phyloP scores from a whole-genome alignment of 2,888 invertebrate genomes.

The Incurvaria masculella region DNA sequence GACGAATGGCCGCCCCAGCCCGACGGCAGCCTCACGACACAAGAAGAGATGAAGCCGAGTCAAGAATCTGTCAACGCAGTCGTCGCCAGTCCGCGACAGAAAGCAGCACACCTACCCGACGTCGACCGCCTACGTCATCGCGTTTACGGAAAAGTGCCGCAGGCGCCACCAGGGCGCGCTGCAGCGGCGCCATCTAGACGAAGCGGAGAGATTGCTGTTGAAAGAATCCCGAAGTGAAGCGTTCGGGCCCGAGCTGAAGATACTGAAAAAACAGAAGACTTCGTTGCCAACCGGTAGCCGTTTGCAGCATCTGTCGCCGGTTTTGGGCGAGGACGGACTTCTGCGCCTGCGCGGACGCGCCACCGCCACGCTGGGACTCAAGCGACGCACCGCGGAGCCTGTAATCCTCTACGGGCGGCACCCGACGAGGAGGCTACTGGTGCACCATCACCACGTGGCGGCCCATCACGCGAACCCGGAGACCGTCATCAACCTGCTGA shows the following conservation, averaged over 20 bases:
- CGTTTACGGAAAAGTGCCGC: background rate
- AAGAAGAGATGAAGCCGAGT: background rate
- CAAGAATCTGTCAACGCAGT: background rate
- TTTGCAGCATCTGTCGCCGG: background rate
- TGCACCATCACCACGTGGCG: constrained; percentile 5
- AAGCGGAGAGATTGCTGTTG: background rate
- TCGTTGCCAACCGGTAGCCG: background rate
- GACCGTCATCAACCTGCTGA: background rate
- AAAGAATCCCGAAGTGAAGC: background rate
- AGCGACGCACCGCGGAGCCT: constrained; percentile 1
- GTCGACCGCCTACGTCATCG: background rate
- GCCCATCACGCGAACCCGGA: constrained; percentile 5
- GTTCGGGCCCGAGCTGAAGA: background rate
- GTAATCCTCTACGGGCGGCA: constrained; percentile 10
- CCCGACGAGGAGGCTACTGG: constrained; percentile 4
- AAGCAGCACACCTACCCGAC: background rate
- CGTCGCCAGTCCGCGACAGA: background rate
- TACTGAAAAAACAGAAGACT: background rate
- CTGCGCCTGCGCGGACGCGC: background rate
- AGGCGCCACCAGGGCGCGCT: background rate
- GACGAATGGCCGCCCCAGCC: background rate
- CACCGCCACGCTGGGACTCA: background rate
- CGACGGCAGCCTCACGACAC: background rate
- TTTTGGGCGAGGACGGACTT: background rate
- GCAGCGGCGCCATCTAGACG: background rate